Percentiles rank a stretch among this genome's conserved stretches.
phyloP scores from a whole-genome alignment of 2,797 vertebrate species.

The Lithobates pipiens region DNA sequence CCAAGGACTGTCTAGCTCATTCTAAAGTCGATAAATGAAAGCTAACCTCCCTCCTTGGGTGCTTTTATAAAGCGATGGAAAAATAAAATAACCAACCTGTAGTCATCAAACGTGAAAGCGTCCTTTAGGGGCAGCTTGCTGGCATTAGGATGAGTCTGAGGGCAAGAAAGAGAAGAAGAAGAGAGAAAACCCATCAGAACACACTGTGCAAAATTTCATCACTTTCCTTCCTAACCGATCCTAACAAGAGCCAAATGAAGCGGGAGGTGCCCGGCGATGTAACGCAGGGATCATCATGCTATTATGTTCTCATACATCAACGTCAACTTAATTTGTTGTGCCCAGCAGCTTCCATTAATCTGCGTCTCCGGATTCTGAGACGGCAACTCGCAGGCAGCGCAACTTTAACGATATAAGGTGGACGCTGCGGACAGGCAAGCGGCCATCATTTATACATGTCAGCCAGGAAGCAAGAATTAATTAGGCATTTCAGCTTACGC shows the following conservation, averaged over 20 bases:
- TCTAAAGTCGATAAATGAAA: too few species aligned
- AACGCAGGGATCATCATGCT: slow-evolving; percentile 84
- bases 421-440: slow-evolving; percentile 65
- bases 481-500: slow-evolving; percentile 25
- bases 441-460: slow-evolving; percentile 51
- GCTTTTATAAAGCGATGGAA: too few species aligned
- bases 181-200: slow-evolving; percentile 72
- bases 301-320: slow-evolving; percentile 92
- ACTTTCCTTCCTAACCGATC: slow-evolving; percentile 85
- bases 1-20: too few species aligned
- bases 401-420: slow-evolving; percentile 77
- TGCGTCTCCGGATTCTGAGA: slow-evolving; percentile 90
- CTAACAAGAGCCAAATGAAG: slow-evolving; percentile 85
- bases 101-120: slow-evolving; percentile 97
- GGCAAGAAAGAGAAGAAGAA: slow-evolving; percentile 58
- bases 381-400: slow-evolving; percentile 78
- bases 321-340: slow-evolving; percentile 97
- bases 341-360: slow-evolving; percentile 95
- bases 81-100: slow-evolving; percentile 86
- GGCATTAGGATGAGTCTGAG: slow-evolving; percentile 94
- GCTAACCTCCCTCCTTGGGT: too few species aligned
- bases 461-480: slow-evolving; percentile 47
- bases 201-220: slow-evolving; percentile 90
- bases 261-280: slow-evolving; percentile 82
- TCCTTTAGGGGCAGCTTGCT: slow-evolving; percentile 97